Evolutionary conservation across 2,797 vertebrate species (phyloP).

Genomic region (Ispidina lecontei): DNA sequence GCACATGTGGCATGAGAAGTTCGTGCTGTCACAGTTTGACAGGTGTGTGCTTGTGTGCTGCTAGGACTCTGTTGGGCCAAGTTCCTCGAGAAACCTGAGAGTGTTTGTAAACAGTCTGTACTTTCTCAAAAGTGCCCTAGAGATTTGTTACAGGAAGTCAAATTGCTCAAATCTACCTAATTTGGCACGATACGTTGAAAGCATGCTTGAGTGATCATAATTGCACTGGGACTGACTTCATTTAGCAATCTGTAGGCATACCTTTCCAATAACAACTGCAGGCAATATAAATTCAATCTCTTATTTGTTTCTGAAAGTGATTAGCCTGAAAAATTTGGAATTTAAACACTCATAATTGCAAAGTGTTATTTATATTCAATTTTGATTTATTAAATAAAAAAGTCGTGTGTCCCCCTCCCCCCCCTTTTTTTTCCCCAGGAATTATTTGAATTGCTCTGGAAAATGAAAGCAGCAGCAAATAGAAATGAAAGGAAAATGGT

Average conservation of each 20-base stretch:
- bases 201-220: slow-evolving; percentile 87
- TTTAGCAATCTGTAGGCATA: slow-evolving; percentile 82
- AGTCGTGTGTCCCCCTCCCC: neutral
- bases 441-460: slow-evolving; percentile 54
- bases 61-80: slow-evolving; percentile 28
- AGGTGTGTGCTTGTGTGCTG: slow-evolving; percentile 79
- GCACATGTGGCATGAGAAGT: slow-evolving; percentile 57
- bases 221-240: slow-evolving; percentile 82
- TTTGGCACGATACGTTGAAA: slow-evolving; percentile 85
- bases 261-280: slow-evolving; percentile 84
- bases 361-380: slow-evolving; percentile 78
- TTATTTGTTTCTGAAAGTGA: slow-evolving; percentile 84
- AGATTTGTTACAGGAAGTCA: slow-evolving; percentile 87
- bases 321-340: slow-evolving; percentile 80
- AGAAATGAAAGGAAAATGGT: neutral
- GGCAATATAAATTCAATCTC: slow-evolving; percentile 80
- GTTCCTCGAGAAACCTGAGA: slow-evolving; percentile 82
- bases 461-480: neutral
- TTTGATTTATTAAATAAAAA: slow-evolving; percentile 80
- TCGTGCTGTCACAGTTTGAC: slow-evolving; percentile 74
- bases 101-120: slow-evolving; percentile 92
- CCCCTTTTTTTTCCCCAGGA: slow-evolving; percentile 18
- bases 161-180: slow-evolving; percentile 89
- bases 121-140: slow-evolving; percentile 86
- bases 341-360: slow-evolving; percentile 81